Evolutionary conservation across 2,888 invertebrate genomes (phyloP), one percentile per base, ranked within the genome.

Genomic region (Hoplodrina ambigua): DNA sequence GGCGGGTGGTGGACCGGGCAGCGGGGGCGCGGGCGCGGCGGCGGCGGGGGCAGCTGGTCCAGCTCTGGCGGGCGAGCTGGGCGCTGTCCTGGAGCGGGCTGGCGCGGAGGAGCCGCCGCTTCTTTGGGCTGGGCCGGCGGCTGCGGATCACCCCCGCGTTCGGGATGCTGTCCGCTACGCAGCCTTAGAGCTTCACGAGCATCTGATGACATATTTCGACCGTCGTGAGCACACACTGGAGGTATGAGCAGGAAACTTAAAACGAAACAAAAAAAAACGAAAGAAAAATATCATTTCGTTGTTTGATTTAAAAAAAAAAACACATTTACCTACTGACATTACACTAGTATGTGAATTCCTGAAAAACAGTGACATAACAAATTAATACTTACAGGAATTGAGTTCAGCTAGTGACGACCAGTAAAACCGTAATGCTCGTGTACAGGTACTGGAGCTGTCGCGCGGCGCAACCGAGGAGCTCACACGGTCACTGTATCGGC

Each of bases 191-290:
- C 97, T 99, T 81, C 98, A 99, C 86, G 99, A 99, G 88, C 99
- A 99, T 92, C 97, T 99, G 81, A 99, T 99, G 92, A 99, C 99
- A 0, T 99, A 98, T 91, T 97, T 98, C 84, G 99, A 99, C 91
- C 97, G 98, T 72, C 97, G 98, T 85, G 99, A 99, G 89, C 98
- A 99, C 87, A 98, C 98, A 0, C 95, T 97, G 0, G 98, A 98
- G 97, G 98, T 98, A 90, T 0, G 8, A 5, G 37, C 37, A 1
- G 8, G 1, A 37, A 37, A 8, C 8, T 37, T 37, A 37, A 1
- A 37, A 8, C 1, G 37, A 8, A 37, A 8, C 8, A 37, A 8
- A 37, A 8, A 8, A 8, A 8, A 7, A 8, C 37, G 0, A 8
- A 1, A 37, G 8, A 7, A 7, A 33, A 7, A 6, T 33, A 33